These are phyloP conservation scores for Iguana delicatissima DNA, from an alignment of 2,797 vertebrate species.

Conservation along the genomic window DNA sequence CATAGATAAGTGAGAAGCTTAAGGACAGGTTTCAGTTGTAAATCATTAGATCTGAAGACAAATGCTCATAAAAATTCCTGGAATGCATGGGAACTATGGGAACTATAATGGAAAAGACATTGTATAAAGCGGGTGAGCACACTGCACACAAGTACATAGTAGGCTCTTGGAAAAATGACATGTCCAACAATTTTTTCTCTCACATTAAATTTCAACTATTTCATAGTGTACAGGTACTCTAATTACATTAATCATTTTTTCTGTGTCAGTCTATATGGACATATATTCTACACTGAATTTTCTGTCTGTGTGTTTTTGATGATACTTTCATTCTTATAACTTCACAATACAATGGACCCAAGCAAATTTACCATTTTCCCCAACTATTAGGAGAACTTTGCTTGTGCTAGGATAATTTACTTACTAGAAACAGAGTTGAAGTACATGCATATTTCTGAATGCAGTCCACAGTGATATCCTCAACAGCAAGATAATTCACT, in stretches of 20 bases:
- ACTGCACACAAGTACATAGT: not conserved
- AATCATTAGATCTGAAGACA: conserved; percentile 19
- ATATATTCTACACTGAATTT: not conserved
- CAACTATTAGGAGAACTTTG: not conserved
- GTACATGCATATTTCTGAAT: not conserved
- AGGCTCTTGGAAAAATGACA: not conserved
- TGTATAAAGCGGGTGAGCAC: not conserved
- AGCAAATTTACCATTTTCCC: not conserved
- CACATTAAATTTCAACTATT: not conserved
- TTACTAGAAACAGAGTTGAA: not conserved
- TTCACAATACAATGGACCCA: not conserved
- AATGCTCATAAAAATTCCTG: not conserved
- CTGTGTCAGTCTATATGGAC: not conserved
- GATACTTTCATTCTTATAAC: not conserved
- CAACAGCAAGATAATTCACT: not conserved
- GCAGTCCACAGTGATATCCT: not conserved
- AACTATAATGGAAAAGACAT: not conserved
- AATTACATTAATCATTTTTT: not conserved
- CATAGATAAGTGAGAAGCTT: conserved; percentile 13
- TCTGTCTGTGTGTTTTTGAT: not conserved
- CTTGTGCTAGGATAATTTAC: not conserved
- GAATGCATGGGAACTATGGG: conserved; percentile 6
- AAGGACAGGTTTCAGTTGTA: conserved; percentile 23
- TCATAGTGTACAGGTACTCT: not conserved
- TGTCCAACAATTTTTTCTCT: not conserved